Percentiles rank a stretch among this genome's conserved stretches.
These are phyloP conservation scores for Crenichthys baileyi DNA, from an alignment of 2,797 vertebrate species.

Conservation along the genomic window DNA sequence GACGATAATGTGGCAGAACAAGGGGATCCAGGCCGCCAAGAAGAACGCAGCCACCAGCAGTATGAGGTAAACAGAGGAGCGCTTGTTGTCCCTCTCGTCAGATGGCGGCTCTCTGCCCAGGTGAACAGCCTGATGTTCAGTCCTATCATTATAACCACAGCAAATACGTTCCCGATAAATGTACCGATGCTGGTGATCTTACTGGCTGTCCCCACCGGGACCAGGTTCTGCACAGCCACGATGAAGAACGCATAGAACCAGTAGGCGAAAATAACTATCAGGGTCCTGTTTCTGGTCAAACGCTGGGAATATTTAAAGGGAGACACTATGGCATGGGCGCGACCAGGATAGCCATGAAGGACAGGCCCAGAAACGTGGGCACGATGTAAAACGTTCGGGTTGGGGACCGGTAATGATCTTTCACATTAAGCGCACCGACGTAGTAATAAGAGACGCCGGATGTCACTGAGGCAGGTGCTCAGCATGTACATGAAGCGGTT, in stretches of 20 bases:
- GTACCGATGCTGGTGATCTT: constrained; percentile 67
- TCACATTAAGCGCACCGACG: constrained; percentile 76
- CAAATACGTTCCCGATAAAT: constrained; percentile 75
- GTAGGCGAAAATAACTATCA: constrained; percentile 71
- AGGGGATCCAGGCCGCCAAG: constrained; percentile 75
- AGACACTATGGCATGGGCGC: constrained; percentile 77
- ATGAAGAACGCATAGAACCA: constrained; percentile 81
- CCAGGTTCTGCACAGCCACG: constrained; percentile 71
- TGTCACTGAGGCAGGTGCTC: constrained; percentile 83
- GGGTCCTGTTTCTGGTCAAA: constrained; percentile 75
- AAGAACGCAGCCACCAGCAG: constrained; percentile 78
- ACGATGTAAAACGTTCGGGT: constrained; percentile 74
- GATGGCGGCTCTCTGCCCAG: constrained; percentile 69
- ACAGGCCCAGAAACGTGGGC: constrained; percentile 81
- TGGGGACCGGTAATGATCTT: constrained; percentile 69
- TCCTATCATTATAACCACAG: constrained; percentile 79
- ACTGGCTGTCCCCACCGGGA: constrained; percentile 57
- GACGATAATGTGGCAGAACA: constrained; percentile 67
- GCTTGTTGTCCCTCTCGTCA: constrained; percentile 75
- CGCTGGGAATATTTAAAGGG: constrained; percentile 78
- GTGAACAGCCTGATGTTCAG: constrained; percentile 79
- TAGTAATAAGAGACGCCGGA: constrained; percentile 82
- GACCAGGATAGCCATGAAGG: constrained; percentile 82
- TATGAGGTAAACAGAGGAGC: constrained; percentile 78
- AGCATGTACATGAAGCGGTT: constrained; percentile 87